Percentiles rank a stretch among this genome's conserved stretches.
phyloP scores from a whole-genome alignment of 2,113 vertebrate genomes.

The Vulpes ferrilata region DNA sequence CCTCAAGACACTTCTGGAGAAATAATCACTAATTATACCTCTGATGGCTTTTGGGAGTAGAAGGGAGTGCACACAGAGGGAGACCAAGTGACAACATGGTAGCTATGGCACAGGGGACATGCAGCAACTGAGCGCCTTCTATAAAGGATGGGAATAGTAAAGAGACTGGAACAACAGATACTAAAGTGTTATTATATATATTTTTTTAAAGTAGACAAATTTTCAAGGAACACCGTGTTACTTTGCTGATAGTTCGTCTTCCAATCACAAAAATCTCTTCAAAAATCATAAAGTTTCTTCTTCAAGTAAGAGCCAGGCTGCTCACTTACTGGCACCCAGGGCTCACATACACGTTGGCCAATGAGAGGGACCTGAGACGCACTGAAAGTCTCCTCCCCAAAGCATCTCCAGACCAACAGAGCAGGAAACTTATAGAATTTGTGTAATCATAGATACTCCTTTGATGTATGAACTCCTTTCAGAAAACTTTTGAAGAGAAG shows the following conservation, averaged over 20 bases:
- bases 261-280: not conserved
- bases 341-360: not conserved
- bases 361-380: not conserved
- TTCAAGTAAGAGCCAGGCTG: not conserved
- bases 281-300: not conserved
- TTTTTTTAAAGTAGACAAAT: not conserved
- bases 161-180: not conserved
- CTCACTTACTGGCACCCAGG: not conserved
- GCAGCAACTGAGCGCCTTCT: not conserved
- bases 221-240: not conserved
- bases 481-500: slow-evolving; percentile 28
- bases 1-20: slow-evolving; percentile 17
- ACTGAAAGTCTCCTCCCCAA: not conserved
- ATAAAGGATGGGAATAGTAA: not conserved
- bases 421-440: not conserved
- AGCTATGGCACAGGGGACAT: not conserved
- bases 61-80: not conserved
- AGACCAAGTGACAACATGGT: not conserved
- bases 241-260: not conserved
- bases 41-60: not conserved
- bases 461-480: not conserved
- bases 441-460: not conserved
- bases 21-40: slow-evolving; percentile 14
- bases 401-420: not conserved
- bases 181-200: not conserved